Evolutionary conservation across 2,113 vertebrate species (phyloP).

Genomic region (Larimichthys crocea): DNA sequence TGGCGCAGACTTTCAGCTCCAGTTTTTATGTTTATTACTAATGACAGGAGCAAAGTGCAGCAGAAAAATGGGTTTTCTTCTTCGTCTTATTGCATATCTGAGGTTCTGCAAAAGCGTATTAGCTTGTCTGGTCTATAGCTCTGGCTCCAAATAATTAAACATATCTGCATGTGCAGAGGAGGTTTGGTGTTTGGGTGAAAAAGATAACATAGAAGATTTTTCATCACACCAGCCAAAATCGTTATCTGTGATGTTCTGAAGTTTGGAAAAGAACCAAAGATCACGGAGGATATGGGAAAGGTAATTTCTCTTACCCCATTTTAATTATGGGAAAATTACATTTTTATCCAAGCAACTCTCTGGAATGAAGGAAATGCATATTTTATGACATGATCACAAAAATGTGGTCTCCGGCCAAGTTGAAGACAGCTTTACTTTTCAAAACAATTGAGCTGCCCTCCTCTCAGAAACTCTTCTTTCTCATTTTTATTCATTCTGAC

Average conservation of each 20-base stretch:
- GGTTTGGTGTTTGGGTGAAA: conserved; percentile 15
- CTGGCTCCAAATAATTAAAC: not conserved
- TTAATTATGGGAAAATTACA: not conserved
- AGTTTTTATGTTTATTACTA: not conserved
- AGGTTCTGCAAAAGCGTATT: not conserved
- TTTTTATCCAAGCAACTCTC: not conserved
- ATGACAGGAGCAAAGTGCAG: not conserved
- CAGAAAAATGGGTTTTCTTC: conserved; percentile 1
- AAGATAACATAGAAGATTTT: conserved; percentile 20
- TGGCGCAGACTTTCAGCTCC: not conserved
- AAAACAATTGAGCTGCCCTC: not conserved
- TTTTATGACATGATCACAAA: not conserved
- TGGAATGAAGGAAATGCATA: not conserved
- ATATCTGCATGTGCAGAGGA: not conserved
- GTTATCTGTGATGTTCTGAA: conserved; percentile 24
- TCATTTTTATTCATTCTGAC: conserved; percentile 11
- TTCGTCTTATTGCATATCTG: not conserved
- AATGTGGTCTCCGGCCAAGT: not conserved
- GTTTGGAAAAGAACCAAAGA: not conserved
- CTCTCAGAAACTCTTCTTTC: not conserved
- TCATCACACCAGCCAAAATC: conserved; percentile 3
- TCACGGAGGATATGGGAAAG: not conserved
- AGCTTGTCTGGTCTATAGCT: not conserved
- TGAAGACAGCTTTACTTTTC: not conserved
- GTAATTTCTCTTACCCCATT: not conserved